Evolutionary conservation across 1,140 invertebrate genomes (phyloP), one percentile per base, ranked within the genome.

Genomic region (Heliconius congener): DNA sequence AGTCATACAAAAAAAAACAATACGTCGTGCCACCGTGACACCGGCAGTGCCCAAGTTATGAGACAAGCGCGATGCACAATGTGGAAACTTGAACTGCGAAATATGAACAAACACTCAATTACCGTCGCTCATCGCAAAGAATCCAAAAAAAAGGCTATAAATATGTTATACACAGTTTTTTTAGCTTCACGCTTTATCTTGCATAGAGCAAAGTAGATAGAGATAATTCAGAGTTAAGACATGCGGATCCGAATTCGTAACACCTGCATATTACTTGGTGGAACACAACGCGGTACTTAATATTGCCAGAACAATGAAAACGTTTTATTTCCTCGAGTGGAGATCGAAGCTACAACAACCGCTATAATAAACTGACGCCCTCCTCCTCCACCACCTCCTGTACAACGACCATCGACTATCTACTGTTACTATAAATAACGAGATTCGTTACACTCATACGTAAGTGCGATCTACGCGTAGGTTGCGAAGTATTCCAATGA

Each of bases 1-100:
- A 78, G 81, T 74, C 52, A 77, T 79, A 76, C 73, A 23, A 57
- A 78, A 78, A 23, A 57, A 78, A 46, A 78, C 34, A 80, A 77
- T 42, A 39, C 39, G 74, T 46, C 60, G 73, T 81, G 80, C 76
- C 76, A 76, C 77, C 73, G 76, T 52, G 76, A 74, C 66, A 66
- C 66, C 34, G 70, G 60, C 27, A 30, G 27, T 30, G 60, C 5
- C 13, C 23, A 66, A 66, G 27, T 66, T 66, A 66, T 66, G 23
- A 23, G 60, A 66, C 60, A 16, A 23, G 19, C 60, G 60, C 60
- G 27, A 27, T 9, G 55, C 55, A 23, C 23, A 30, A 66, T 27
- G 13, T 66, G 60, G 60, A 30, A 66, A 30, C n/a, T 11, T 27
- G 11, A 66, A n/a, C 60, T 27, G 60, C n/a, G 8, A 66, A 66